phyloP scores from a whole-genome alignment of 37 sponge, comb jelly and placozoan species.

The Eunapius fragilis region DNA sequence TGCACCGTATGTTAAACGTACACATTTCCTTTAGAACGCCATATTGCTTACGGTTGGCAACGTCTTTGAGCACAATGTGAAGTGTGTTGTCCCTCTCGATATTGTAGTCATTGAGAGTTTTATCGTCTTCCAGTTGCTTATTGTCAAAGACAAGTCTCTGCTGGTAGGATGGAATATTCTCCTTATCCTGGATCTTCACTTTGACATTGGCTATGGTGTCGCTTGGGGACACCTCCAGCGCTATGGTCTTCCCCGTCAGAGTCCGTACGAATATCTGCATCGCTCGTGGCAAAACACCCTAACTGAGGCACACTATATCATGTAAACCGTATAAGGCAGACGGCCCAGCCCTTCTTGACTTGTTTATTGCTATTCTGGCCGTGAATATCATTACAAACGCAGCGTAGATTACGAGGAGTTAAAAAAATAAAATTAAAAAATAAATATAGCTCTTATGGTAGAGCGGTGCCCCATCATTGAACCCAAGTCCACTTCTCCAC shows the following conservation, averaged over 20 bases:
- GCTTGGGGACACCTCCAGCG: conserved; percentile 80
- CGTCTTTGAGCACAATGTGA: conserved; percentile 76
- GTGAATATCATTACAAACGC: neutral
- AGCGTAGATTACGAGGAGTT: neutral
- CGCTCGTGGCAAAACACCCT: neutral
- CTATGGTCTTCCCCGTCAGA: conserved; percentile 81
- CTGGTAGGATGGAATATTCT: conserved; percentile 86
- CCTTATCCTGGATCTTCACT: conserved; percentile 89
- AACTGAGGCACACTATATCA: neutral
- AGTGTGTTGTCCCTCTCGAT: conserved; percentile 85
- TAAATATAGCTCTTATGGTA: neutral
- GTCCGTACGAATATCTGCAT: conserved; percentile 8
- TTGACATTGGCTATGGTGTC: conserved; percentile 90
- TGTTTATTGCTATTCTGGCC: too few species aligned
- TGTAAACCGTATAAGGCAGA: neutral
- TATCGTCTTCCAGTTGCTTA: conserved; percentile 82
- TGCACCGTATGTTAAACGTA: neutral
- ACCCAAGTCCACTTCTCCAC: neutral
- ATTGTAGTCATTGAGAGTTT: conserved; percentile 88
- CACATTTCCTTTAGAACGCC: too few species aligned
- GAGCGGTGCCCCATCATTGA: conserved; percentile 14
- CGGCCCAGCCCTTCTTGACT: too few species aligned
- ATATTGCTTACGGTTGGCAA: conserved; percentile 13
- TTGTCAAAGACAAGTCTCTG: conserved; percentile 88
- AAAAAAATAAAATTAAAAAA: neutral